Base-by-base conservation (phyloP, 2,113 vertebrate species). In the Cryptomyrus ogoouensis region DNA sequence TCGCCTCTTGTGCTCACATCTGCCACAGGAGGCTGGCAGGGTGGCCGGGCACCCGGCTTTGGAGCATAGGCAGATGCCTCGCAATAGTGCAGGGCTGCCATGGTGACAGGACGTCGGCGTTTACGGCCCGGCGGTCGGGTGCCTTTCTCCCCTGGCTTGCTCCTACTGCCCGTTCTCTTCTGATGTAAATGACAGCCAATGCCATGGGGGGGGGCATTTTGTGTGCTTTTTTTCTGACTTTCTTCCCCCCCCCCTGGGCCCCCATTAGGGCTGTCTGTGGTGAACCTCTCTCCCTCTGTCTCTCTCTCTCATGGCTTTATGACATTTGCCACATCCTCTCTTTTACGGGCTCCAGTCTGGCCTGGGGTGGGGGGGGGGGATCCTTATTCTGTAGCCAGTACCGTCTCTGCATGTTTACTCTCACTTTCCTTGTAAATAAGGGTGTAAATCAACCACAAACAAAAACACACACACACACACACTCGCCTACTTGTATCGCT, bases 71-170 rank as follows among this genome's bases (percentile, higher is more conserved):
- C 92, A 92, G 94, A 96, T 96, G 95, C 95, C 93, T 94, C 91
- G 89, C 93, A 93, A 95, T 90, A 91, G 91, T 91, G 92, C 90
- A 44, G 27, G 92, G 94, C 94, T 94, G 95, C 94, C 94, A 96
- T 96, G 95, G 95, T 91, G 94, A 96, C 94, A 94, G 95, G 93
- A 93, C 94, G 94, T 94, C 94, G 95, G 93, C 94, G 94, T 96
- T 95, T 95, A 95, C 94, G 95, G 90, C 93, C 93, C 93, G 92
- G 93, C 92, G 92, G 91, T 91, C 91, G 93, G 93, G 92, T 90
- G 35, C 91, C 92, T 93, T 93, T 93, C 92, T 92, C 92, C 92
- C 91, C 91, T 53, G 17, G 27, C 85, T 66, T 93, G 91, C 92
- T 91, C 92, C 93, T 92, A 94, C 93, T 95, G 93, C 93, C 91